Conservation (phyloP, 2,888 invertebrate species). For the Xylota sylvarum region DNA sequence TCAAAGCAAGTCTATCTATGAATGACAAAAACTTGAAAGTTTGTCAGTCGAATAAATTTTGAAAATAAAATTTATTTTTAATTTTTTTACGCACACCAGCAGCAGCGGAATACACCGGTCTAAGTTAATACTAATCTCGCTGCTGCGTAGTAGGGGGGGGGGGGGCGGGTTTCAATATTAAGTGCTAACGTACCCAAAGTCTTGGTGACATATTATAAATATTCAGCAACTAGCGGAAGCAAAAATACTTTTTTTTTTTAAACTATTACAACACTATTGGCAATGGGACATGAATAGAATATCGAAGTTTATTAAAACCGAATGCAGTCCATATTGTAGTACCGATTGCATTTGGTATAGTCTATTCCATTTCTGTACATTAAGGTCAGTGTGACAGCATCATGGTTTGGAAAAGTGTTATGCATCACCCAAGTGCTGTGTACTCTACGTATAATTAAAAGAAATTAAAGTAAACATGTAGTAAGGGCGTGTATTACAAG, state of each 20-base stretch:
- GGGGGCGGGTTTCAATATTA: not conserved
- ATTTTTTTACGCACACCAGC: not conserved
- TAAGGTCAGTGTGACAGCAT: no score
- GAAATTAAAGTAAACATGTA: no score
- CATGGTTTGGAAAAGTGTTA: no score
- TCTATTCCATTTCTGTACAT: no score
- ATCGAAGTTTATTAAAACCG: not conserved
- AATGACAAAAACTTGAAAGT: not conserved
- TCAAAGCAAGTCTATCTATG: no score
- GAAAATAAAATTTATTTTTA: not conserved
- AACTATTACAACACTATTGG: not conserved
- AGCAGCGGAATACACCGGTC: not conserved
- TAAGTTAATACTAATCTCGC: not conserved
- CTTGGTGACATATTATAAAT: not conserved
- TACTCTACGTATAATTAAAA: no score
- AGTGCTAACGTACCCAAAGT: not conserved
- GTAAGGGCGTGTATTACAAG: no score
- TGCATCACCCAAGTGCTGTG: no score
- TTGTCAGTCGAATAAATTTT: not conserved
- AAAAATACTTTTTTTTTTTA: not conserved
- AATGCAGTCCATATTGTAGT: no score
- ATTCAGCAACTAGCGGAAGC: not conserved
- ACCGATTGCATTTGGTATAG: no score
- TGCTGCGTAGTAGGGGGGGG: not conserved
- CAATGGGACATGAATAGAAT: not conserved